phyloP scores from a whole-genome alignment of 2,888 invertebrate species.

The Stratiomys singularior region DNA sequence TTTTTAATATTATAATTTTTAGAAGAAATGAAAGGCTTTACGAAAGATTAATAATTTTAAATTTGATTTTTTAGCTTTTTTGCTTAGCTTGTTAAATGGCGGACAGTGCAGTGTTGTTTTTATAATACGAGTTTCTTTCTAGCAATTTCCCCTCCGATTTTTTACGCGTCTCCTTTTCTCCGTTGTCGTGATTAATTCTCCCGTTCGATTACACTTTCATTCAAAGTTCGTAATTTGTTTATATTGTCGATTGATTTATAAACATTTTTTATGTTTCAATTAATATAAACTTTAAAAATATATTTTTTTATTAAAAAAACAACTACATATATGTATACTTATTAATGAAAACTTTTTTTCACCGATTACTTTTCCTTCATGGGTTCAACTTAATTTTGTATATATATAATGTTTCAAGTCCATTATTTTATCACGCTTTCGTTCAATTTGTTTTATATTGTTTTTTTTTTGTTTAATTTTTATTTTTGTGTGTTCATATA shows the following conservation, averaged over 20 bases:
- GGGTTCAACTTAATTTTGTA: conserved; percentile 44
- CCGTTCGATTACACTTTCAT: conserved; percentile 34
- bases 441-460: conserved; percentile 61
- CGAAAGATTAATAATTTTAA: conserved; percentile 28
- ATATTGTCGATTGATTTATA: conserved; percentile 46
- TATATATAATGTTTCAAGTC: conserved; percentile 55
- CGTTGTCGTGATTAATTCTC: conserved; percentile 7
- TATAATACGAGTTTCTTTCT: neutral
- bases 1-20: conserved; percentile 19
- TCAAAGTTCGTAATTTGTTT: conserved; percentile 39
- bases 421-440: conserved; percentile 50
- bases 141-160: neutral
- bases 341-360: conserved; percentile 42
- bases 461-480: conserved; percentile 60
- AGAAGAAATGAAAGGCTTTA: conserved; percentile 7
- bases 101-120: conserved; percentile 39
- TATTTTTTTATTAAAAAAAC: conserved; percentile 46
- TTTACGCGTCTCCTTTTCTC: neutral
- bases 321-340: conserved; percentile 46
- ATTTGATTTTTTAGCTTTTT: conserved; percentile 17
- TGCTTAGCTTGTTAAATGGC: conserved; percentile 7
- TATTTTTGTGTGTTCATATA: conserved; percentile 42
- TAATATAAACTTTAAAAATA: conserved; percentile 46
- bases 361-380: conserved; percentile 33
- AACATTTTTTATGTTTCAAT: conserved; percentile 39